Percentiles rank a stretch among this genome's conserved stretches.
Conservation (phyloP, 1,140 invertebrate genomes). For the Trachelipus rathkii region DNA sequence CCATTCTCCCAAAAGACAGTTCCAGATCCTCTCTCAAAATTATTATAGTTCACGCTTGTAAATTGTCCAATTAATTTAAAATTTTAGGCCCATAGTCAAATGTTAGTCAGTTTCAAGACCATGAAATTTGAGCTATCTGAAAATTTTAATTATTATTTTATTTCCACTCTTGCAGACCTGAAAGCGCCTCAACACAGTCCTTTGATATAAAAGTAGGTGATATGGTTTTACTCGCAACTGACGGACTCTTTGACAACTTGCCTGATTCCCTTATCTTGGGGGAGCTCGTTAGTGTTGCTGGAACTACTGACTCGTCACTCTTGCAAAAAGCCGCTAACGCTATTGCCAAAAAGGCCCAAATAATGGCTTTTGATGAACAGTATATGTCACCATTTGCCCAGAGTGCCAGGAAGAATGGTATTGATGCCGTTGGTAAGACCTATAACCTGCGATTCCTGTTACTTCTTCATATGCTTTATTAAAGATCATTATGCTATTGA, state of each 20-base stretch:
- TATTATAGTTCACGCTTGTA: no score
- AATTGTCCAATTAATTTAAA: no score
- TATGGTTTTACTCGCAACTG: constrained; percentile 92
- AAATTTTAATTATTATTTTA: no score
- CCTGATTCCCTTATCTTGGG: constrained; percentile 80
- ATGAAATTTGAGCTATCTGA: no score
- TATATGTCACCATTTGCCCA: constrained; percentile 94
- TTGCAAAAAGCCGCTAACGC: constrained; percentile 88
- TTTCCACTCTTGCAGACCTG: constrained; percentile 62
- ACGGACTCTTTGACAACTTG: constrained; percentile 97
- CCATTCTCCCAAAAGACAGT: no score
- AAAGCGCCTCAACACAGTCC: constrained; percentile 82
- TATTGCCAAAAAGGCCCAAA: constrained; percentile 89
- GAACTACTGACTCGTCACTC: constrained; percentile 64
- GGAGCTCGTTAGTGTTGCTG: constrained; percentile 64
- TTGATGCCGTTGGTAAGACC: constrained; percentile 76
- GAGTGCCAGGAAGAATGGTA: constrained; percentile 86
- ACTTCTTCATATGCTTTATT: neutral
- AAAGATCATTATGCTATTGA: neutral
- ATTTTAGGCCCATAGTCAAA: no score
- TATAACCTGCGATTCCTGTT: neutral
- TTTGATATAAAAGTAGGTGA: constrained; percentile 91
- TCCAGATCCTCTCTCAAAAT: no score
- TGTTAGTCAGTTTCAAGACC: no score
- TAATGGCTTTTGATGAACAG: constrained; percentile 84